Evolutionary conservation across 2,888 invertebrate species (phyloP).

Genomic region (Lysandra bellargus): DNA sequence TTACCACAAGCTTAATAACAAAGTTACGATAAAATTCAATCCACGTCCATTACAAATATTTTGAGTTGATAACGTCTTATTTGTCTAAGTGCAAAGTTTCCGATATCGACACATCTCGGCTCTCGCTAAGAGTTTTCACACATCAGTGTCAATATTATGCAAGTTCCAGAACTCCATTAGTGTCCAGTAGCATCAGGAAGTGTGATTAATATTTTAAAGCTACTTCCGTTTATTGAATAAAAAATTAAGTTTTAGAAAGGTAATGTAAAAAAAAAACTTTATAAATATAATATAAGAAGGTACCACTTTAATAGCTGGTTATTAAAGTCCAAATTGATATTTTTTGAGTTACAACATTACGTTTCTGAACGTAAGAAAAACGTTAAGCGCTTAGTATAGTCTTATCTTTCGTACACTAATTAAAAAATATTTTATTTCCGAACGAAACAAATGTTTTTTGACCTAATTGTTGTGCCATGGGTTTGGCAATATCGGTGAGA

Average conservation of each 20-base stretch:
- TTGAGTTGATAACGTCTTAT: neutral
- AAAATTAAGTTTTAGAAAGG: neutral
- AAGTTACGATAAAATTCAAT: neutral
- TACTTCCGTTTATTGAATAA: neutral
- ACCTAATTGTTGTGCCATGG: too few relatives aligned
- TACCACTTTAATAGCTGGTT: too few relatives aligned
- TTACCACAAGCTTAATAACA: neutral
- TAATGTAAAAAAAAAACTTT: neutral
- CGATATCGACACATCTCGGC: conserved; percentile 1
- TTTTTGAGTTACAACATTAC: too few relatives aligned
- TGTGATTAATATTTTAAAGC: conserved; percentile 6
- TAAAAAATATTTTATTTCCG: neutral
- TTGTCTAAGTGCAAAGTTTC: neutral
- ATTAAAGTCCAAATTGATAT: too few relatives aligned
- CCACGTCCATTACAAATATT: neutral
- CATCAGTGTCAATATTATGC: conserved; percentile 20
- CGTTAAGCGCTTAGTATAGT: too few relatives aligned
- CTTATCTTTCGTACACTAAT: too few relatives aligned
- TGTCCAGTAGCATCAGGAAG: conserved; percentile 25
- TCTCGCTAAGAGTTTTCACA: conserved; percentile 19
- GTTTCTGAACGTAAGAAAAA: too few relatives aligned
- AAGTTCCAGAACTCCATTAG: conserved; percentile 21
- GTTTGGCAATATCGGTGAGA: too few relatives aligned
- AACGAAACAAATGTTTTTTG: neutral
- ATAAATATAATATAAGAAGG: too few relatives aligned